Evolutionary conservation across 1,140 invertebrate genomes (phyloP).

Genomic region (Frieseomelitta varia): DNA sequence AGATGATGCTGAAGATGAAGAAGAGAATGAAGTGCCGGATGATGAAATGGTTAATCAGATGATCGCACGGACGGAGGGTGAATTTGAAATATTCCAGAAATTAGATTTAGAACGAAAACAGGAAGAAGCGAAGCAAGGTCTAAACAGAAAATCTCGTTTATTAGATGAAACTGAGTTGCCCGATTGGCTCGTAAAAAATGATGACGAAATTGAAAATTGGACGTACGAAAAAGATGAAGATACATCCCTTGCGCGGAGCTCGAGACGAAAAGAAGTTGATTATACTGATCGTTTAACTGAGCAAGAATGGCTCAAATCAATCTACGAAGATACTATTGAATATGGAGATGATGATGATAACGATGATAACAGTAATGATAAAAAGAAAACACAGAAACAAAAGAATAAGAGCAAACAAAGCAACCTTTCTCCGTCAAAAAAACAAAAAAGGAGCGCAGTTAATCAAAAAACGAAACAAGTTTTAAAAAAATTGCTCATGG

Average conservation of each 20-base stretch:
- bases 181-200: constrained; percentile 96
- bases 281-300: constrained; percentile 98
- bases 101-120: constrained; percentile 96
- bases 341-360: constrained; percentile 89
- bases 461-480: constrained; percentile 87
- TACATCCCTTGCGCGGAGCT: constrained; percentile 93
- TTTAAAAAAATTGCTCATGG: constrained; percentile 91
- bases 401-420: constrained; percentile 85
- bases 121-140: constrained; percentile 89
- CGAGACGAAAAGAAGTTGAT: constrained; percentile 98
- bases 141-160: constrained; percentile 90
- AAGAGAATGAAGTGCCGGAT: constrained; percentile 99
- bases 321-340: constrained; percentile 87
- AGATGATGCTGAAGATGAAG: constrained; percentile 96
- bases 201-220: constrained; percentile 94
- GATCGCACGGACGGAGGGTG: constrained; percentile 96
- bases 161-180: constrained; percentile 97
- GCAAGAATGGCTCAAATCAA: constrained; percentile 97
- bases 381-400: constrained; percentile 82
- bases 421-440: constrained; percentile 81
- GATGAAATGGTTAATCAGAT: constrained; percentile 99
- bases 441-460: constrained; percentile 81
- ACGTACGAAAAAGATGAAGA: constrained; percentile 91
- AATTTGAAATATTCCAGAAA: constrained; percentile 97
- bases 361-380: constrained; percentile 83